Evolutionary conservation across 2,113 vertebrate genomes (phyloP), one percentile per base, ranked within the genome.

Genomic region (Lepus europaeus): DNA sequence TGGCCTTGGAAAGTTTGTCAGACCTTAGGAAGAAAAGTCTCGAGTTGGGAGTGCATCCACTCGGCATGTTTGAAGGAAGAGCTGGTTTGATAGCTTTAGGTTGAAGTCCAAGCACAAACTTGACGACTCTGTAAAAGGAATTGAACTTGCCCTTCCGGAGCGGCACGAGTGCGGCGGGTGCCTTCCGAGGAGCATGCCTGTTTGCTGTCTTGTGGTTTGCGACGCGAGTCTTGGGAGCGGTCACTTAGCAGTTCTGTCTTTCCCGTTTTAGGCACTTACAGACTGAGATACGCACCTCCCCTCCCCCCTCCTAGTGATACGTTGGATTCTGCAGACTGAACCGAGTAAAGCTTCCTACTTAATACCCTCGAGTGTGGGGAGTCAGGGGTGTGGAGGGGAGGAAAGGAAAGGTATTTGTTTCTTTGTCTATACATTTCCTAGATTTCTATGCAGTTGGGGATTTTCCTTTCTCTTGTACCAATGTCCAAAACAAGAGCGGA

Each of bases 321-420:
- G 97, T 99, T 99, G 97, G 99, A 99, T 98, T 99, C 98, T 97
- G 99, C 98, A 93, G 99, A 99, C 98, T 99, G 98, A 99, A 98
- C 97, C 98, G 96, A 97, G 98, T 98, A 98, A 98, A 98, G 98
- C 98, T 98, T 98, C 98, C 98, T 98, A 91, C 98, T 97, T 97
- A 97, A 93, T 56, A 93, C 97, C 95, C 95, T 98, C 98, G 97
- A 96, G 98, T 97, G 97, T 96, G 98, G 98, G 97, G 97, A 11
- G 93, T 82, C 94, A 6, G 49, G 97, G 97, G 96, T 80, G 66
- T 95, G 95, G 70, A 78, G 79, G 96, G 95, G 90, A 96, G 95
- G 97, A 94, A 94, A 95, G 96, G 91, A 96, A 91, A 97, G 98
- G 96, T 97, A 95, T 98, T 96, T 95, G 97, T 96, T 95, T 96